Percentiles rank a stretch among this genome's conserved stretches.
These are phyloP conservation scores for Campaea margaritaria DNA, from an alignment of 2,888 invertebrate genomes.

Conservation along the genomic window DNA sequence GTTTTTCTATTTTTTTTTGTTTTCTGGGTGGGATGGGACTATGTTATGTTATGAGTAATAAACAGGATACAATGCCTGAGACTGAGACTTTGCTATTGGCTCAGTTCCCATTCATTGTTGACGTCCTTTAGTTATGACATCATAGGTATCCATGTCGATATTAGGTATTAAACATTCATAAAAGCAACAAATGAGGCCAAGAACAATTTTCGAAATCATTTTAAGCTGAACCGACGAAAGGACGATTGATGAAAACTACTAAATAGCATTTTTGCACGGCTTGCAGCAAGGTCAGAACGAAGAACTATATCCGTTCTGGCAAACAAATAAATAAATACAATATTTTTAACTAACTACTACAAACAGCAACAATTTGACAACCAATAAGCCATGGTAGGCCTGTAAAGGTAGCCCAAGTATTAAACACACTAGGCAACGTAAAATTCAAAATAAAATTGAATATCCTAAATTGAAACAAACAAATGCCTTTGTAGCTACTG, in stretches of 20 bases:
- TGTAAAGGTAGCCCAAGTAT: neutral
- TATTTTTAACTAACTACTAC: too few species aligned
- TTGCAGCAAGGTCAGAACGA: neutral
- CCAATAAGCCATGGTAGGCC: neutral
- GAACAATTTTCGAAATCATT: slow-evolving; percentile 4
- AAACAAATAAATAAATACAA: too few species aligned
- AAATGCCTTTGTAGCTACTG: slow-evolving; percentile 8
- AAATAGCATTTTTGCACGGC: too few species aligned
- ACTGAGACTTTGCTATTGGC: slow-evolving; percentile 6
- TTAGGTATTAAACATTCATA: slow-evolving; percentile 1
- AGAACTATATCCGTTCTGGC: neutral
- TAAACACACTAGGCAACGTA: neutral
- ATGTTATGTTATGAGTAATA: neutral
- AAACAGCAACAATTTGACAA: too few species aligned
- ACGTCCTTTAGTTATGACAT: slow-evolving; percentile 25
- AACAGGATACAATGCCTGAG: neutral
- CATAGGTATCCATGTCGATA: slow-evolving; percentile 8
- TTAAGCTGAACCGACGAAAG: slow-evolving; percentile 8
- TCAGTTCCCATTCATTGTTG: slow-evolving; percentile 21
- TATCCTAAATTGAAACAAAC: slow-evolving; percentile 8
- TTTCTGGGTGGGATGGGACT: too few species aligned
- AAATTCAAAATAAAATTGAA: neutral
- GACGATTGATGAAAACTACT: neutral
- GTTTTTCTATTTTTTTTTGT: too few species aligned
- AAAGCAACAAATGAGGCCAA: slow-evolving; percentile 2